Evolutionary conservation across 2,113 vertebrate species (phyloP), one percentile per base, ranked within the genome.

Genomic region (Bagarius yarrelli): DNA sequence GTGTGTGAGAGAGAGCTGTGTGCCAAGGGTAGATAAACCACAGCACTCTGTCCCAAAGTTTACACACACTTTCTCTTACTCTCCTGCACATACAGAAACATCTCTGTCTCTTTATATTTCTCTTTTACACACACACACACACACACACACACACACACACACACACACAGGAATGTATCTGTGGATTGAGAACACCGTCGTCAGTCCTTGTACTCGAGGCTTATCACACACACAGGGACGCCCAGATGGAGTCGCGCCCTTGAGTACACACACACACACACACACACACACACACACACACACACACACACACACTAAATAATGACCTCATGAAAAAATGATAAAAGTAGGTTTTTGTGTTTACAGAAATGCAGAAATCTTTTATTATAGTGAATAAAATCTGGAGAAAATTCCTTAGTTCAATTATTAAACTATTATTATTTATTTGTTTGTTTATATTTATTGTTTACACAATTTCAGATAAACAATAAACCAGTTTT

Each of bases 201-300:
- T 77, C 75, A 89, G 93, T 92, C 93, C 94, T 96, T 96, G 94
- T 91, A 92, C 91, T 86, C 76, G 81, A 88, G 89, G 83, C 91
- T 95, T 94, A 95, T 95, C 94, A 90, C 83, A 76, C 81, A 84
- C 83, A 84, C 82, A 85, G 83, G 91, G 90, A 87, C 87, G 90
- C 90, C 89, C 91, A 94, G 84, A 91, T 89, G 88, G 88, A 87
- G 83, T 86, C 79, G 44, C 70, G 85, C 89, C 94, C 94, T 96
- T 95, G 94, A 94, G 92, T 79, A 52, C 56, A 47, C 34, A 34
- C 53, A 80, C 18, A 74, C 36, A 27, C 56, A 55, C 66, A 50
- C 15, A 59, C 4, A 25, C 67, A 70, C 52, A 23, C 34, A 59
- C 52, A 57, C n/a, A 47, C 0, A 6, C 36, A 30, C 23, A 40